phyloP scores from a whole-genome alignment of 2,797 vertebrate species.

The Labroides dimidiatus region DNA sequence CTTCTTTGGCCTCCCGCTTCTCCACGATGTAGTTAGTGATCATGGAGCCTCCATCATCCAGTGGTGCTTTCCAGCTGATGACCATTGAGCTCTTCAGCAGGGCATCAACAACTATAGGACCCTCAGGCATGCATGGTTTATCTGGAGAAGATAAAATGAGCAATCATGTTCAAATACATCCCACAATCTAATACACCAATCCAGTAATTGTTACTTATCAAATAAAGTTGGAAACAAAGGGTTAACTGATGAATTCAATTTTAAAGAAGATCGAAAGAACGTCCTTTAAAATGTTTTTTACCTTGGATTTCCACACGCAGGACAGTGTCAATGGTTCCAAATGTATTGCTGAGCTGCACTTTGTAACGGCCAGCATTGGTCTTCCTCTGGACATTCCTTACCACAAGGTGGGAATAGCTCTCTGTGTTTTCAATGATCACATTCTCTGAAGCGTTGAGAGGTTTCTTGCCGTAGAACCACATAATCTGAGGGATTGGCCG shows the following conservation, averaged over 20 bases:
- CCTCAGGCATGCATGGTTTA: constrained; percentile 94
- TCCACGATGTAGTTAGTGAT: constrained; percentile 98
- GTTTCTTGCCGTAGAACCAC: constrained; percentile 98
- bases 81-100: constrained; percentile 93
- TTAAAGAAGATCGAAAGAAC: not conserved
- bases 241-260: not conserved
- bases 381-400: constrained; percentile 96
- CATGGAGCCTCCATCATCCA: constrained; percentile 94
- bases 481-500: constrained; percentile 97
- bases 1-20: constrained; percentile 97
- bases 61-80: constrained; percentile 97
- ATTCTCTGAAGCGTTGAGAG: constrained; percentile 90
- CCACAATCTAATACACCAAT: not conserved
- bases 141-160: constrained; percentile 79
- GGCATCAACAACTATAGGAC: constrained; percentile 94
- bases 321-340: constrained; percentile 91
- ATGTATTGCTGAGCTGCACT: constrained; percentile 95
- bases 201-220: not conserved
- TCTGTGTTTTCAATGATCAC: constrained; percentile 97
- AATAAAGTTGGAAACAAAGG: not conserved
- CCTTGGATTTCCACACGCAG: constrained; percentile 98
- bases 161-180: not conserved
- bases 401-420: constrained; percentile 95
- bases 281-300: constrained; percentile 65
- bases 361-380: constrained; percentile 96